Evolutionary conservation across 2,888 invertebrate species (phyloP), one percentile per base, ranked within the genome.

Genomic region (Hemistola chrysoprasaria): DNA sequence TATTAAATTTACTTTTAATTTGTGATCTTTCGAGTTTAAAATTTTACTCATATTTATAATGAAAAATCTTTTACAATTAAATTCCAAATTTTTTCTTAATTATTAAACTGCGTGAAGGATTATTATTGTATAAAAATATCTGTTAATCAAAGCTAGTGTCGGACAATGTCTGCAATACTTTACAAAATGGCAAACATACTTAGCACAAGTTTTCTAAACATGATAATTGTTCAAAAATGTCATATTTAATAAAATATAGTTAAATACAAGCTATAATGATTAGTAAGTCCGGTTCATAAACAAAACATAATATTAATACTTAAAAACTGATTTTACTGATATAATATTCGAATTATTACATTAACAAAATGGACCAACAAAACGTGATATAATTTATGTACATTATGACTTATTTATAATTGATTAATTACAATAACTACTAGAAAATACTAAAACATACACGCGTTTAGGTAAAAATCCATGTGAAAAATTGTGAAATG

Each of bases 331-430:
- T 47, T 38, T 62, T 64, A 64, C 50, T 49, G 60, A 63, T 68
- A 69, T 75, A 77, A 68, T 75, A 77, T 77, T 78, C 72, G 72
- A 78, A 66, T 69, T 35, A 29, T 33, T 38, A 71, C 71, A 59
- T 60, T 55, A 69, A 71, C 68, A 72, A 68, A 68, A 59, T 49
- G 65, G 64, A 65, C 80, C 76, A 85, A 83, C 80, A 82, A 80
- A 67, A 59, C 44, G 64, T 64, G 63, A 69, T 71, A 77, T 71
- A 70, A 73, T 74, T 67, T 80, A 84, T 85, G 74, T 85, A 85
- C 83, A 85, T 65, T 75, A 75, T 65, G 71, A 68, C 69, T 73
- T 50, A 50, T 44, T 37, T 11, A 40, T 11, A 30, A 32, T 6
- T 41, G 40, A 43, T 36, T 43, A 35, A 23, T 16, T 16, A 16